Base-by-base conservation (phyloP, 2,797 vertebrate genomes). In the Rhinogobio ventralis region DNA sequence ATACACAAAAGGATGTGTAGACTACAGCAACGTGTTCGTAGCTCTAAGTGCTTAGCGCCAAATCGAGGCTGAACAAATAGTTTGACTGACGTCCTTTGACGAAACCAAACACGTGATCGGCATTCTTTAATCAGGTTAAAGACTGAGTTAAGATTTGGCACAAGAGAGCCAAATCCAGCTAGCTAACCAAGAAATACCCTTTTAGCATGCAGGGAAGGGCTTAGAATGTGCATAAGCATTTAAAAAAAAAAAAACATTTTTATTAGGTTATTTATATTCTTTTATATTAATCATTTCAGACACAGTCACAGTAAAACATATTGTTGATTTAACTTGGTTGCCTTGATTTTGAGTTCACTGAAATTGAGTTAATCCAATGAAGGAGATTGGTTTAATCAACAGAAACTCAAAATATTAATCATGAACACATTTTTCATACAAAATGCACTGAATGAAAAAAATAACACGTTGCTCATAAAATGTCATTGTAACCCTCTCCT, bases 81-180 rank as follows among this genome's bases (percentile, higher is more conserved):
- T 39, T 74, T 86, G 77, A 81, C 66, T 86, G 86, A 87, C 42
- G 19, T 82, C 72, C 39, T 77, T 81, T 80, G 33, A 81, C 69
- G 64, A 77, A 81, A 76, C 51, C 42, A 83, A 80, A 84, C 82
- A 86, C 66, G 75, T 81, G 76, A 82, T 72, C 73, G 2, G 86
- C 55, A 67, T 80, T 33, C 64, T 80, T 64, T 45, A 45, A 68
- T 55, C 72, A 75, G 33, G 80, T 77, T 87, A 73, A 74, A 69
- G 83, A 68, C 14, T 45, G 5, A 82, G 69, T 51, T 36, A 20
- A 39, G 30, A 78, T 53, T 42, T 83, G 72, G 60, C 45, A 25
- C 33, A 25, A 71, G 82, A 45, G n/a, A 33, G 68, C 17, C 19
- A 69, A 33, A 68, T 67, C 30, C 23, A 69, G n/a, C 57, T 64